These are phyloP conservation scores for Seladonia tumulorum DNA, from an alignment of 2,888 invertebrate genomes.

Conservation along the genomic window DNA sequence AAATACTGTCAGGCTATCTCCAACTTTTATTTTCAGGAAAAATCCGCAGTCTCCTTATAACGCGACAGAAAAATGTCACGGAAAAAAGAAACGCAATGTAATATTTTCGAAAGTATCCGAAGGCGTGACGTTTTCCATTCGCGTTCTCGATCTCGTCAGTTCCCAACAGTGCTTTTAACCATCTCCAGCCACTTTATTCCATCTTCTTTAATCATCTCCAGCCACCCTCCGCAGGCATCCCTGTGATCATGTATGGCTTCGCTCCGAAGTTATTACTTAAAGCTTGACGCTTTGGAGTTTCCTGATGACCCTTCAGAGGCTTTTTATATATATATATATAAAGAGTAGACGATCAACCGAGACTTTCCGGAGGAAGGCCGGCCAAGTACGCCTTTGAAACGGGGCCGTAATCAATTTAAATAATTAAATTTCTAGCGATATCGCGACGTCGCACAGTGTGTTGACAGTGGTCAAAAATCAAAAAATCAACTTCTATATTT, in stretches of 20 bases:
- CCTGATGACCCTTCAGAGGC: conserved; percentile 2
- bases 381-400: background rate
- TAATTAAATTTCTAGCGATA: background rate
- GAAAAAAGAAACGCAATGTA: background rate
- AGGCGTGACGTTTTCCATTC: background rate
- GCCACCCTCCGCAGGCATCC: background rate
- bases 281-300: background rate
- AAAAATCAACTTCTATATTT: background rate
- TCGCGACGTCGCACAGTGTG: background rate
- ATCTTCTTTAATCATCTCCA: background rate
- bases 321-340: background rate
- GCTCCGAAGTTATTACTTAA: conserved; percentile 9
- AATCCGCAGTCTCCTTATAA: too few species aligned
- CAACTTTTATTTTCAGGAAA: too few species aligned
- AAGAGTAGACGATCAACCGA: conserved; percentile 2
- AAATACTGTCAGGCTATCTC: too few species aligned
- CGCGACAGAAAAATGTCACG: background rate
- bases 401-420: background rate
- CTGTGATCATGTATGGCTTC: background rate
- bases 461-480: background rate
- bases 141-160: background rate
- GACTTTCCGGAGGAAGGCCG: background rate
- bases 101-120: too few species aligned
- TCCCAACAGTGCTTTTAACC: background rate
- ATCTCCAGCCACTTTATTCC: background rate